Base-by-base conservation (phyloP, 2,797 vertebrate genomes). In the Halcyon chelicuti region DNA sequence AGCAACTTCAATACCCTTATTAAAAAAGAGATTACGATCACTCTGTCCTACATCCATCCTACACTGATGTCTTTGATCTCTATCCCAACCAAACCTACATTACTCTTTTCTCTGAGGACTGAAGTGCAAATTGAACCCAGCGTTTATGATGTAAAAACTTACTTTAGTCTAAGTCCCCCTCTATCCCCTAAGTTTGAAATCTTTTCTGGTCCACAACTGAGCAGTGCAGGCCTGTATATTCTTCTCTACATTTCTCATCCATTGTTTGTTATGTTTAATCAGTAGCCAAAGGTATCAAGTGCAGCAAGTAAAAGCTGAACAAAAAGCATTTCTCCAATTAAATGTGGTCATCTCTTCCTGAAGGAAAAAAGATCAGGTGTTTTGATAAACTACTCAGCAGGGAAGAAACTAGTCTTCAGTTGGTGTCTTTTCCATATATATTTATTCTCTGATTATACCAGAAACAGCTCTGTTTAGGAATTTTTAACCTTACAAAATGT, bases 381-480 rank as follows among this genome's bases (percentile, higher is more conserved):
- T 86, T 80, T 54, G 29, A 65, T 90, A 70, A 95, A 67, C 40
- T 77, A 44, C 51, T 91, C 70, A 86, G 18, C 26, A 86, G 20
- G 42, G 25, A 81, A 60, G 46, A 91, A 94, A 51, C 62, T 61
- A 60, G 19, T 57, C 37, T 67, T 63, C 23, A 42, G 20, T 88
- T 70, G 21, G 10, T 94, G 26, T 86, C 61, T 66, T 79, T 94
- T 79, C 46, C 21, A 18, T 78, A 62, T 61, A 63, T 60, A 57
- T 93, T 92, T 93, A 5, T 74, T 93, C 52, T 78, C 57, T 71
- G 65, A 70, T 93, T 94, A 72, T 66, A 29, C 39, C 33, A 93
- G 78, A 92, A 94, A 79, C 39, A 93, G 44, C 57, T 92, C 49
- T 86, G 42, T 65, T 87, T 68, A 19, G 66, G 25, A 68, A 49